Conservation (phyloP, 2,113 vertebrate genomes). For the Asarcornis scutulata region DNA sequence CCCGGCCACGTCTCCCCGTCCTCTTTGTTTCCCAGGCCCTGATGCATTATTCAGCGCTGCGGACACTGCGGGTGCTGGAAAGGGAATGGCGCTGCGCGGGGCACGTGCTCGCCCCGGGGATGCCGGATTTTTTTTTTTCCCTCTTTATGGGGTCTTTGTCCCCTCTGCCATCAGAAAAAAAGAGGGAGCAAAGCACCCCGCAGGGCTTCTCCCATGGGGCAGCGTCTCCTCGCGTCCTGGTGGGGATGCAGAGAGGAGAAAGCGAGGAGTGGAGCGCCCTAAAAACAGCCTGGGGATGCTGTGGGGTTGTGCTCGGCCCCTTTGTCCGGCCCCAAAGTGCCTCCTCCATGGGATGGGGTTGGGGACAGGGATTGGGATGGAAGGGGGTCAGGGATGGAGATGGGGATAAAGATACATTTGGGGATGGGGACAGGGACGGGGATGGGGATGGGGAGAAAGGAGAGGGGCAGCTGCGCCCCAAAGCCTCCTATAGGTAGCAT, state of each 20-base stretch:
- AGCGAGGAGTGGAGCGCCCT: neutral
- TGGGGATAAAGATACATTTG: no score
- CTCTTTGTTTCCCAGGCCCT: slow-evolving; percentile 22
- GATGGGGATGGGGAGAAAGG: neutral
- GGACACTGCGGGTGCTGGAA: neutral
- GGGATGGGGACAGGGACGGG: no score
- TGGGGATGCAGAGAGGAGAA: neutral
- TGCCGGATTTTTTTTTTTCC: neutral
- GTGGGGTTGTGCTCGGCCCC: neutral
- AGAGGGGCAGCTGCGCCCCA: neutral
- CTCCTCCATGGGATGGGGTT: neutral
- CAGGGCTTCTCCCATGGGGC: neutral
- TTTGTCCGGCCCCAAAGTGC: neutral
- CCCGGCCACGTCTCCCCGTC: neutral
- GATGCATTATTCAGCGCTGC: slow-evolving; percentile 25
- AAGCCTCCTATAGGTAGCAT: neutral
- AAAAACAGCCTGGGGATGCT: neutral
- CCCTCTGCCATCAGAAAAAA: neutral
- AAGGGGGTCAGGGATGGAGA: no score
- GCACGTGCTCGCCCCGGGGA: neutral
- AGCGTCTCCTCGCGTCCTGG: neutral
- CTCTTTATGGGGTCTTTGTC: fast-evolving
- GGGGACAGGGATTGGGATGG: no score
- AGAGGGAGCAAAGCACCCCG: fast-evolving
- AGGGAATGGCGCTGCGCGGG: neutral